Base-by-base conservation (phyloP, 2,113 vertebrate species). In the Cyphomyrus plagiostoma region DNA sequence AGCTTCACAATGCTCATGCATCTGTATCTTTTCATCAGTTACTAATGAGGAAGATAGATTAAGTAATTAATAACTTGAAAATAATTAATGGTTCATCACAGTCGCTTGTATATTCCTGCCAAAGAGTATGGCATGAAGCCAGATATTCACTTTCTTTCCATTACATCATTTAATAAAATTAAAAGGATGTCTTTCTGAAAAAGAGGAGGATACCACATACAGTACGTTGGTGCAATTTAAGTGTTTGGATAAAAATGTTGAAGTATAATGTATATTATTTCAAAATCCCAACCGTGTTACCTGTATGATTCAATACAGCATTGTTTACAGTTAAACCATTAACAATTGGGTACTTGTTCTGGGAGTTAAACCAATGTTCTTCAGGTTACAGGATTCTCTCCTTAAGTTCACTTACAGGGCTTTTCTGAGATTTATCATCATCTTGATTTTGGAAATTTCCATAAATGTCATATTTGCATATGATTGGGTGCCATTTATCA, bases 51-150 rank as follows among this genome's bases (percentile, higher is more conserved):
- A 88, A 88, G 87, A 23, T 62, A 70, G n/a, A 88, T 42, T 26
- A 74, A 74, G 56, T 17, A 80, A 80, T 89, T 80, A 89, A 30
- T 42, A 39, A 89, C 48, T 52, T 52, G 70, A 50, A 89, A 88
- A 88, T 62, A 62, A 45, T 35, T 6, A n/a, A 80, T 52, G 4
- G 46, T 23, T 48, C 46, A 80, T 48, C 17, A 42, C 13, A 52
- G 49, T 19, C 8, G 6, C 45, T 39, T 77, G n/a, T 39, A 26
- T 48, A 35, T 11, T 17, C n/a, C 26, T 80, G 88, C 88, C 70
- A 84, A 48, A 26, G 35, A 58, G 50, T 1, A 62, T 10, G 39
- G 0, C 5, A 52, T 45, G 5, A 86, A 86, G 17, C 4, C 21
- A 46, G 45, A 2, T 56, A 77, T 89, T 21, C 35, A 17, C 66